A percentile compares a stretch with the other conserved stretches of the same genome.
phyloP scores from a whole-genome alignment of 1,140 invertebrate genomes.

The Tetramorium alpestre region DNA sequence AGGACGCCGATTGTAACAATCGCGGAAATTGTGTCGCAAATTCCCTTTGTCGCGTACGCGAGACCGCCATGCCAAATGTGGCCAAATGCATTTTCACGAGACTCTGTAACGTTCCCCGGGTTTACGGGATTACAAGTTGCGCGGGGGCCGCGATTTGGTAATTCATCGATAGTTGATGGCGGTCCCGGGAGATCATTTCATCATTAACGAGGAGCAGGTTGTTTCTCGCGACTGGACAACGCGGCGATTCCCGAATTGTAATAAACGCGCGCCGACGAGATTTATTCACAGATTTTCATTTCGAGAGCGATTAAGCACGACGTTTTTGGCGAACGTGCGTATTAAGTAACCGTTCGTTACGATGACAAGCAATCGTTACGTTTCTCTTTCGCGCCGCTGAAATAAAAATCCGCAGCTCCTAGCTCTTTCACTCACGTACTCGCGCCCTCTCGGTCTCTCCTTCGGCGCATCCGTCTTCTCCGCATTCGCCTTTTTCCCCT shows the following conservation, averaged over 20 bases:
- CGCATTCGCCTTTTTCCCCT: conserved; percentile 63
- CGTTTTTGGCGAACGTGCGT: not conserved
- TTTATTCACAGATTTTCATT: conserved; percentile 25
- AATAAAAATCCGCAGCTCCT: conserved; percentile 78
- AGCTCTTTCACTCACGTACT: conserved; percentile 6
- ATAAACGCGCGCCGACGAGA: conserved; percentile 22
- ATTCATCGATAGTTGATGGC: conserved; percentile 38
- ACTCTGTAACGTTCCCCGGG: conserved; percentile 30
- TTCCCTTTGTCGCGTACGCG: conserved; percentile 51
- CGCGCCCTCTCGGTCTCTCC: conserved; percentile 17
- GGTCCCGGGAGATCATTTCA: conserved; percentile 24
- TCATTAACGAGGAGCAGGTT: conserved; percentile 39
- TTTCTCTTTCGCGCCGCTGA: conserved; percentile 67
- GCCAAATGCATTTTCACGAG: conserved; percentile 45
- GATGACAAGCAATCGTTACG: conserved; percentile 53
- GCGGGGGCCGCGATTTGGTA: conserved; percentile 16
- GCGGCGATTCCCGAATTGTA: conserved; percentile 24
- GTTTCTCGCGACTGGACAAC: conserved; percentile 24
- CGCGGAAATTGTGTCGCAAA: conserved; percentile 60
- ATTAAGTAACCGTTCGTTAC: conserved; percentile 66
- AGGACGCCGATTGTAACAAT: conserved; percentile 52
- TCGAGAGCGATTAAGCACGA: not conserved
- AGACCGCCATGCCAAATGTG: conserved; percentile 25
- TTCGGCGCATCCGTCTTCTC: conserved; percentile 53
- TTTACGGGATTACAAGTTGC: conserved; percentile 56